Conservation (phyloP, 2,113 vertebrate species). For the Trichomycterus rosablanca region DNA sequence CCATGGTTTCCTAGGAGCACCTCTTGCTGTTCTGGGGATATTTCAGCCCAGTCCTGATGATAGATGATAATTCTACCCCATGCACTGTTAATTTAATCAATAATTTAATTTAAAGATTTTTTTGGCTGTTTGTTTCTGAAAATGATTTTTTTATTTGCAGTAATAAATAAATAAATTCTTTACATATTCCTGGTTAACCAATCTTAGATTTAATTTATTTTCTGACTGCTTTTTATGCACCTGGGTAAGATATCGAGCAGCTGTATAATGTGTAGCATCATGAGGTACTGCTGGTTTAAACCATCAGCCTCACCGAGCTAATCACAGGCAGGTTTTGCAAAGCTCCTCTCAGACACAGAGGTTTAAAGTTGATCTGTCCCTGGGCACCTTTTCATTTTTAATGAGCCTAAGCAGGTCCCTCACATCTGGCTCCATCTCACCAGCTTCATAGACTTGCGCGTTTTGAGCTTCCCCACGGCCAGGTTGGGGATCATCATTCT, state of each 20-base stretch:
- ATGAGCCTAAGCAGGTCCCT: conserved; percentile 8
- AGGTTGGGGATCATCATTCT: conserved; percentile 12
- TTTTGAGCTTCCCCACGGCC: conserved; percentile 4
- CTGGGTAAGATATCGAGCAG: conserved; percentile 1
- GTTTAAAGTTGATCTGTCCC: conserved; percentile 14
- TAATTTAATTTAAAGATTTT: too few relatives aligned
- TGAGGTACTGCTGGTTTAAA: conserved; percentile 1
- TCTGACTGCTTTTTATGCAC: not conserved
- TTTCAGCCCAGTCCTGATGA: too few relatives aligned
- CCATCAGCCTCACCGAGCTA: conserved; percentile 11
- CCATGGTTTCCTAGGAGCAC: too few relatives aligned
- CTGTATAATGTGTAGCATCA: not conserved
- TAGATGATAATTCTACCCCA: too few relatives aligned
- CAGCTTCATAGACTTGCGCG: not conserved
- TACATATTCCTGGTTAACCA: too few relatives aligned
- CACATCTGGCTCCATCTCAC: conserved; percentile 6
- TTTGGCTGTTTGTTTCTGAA: too few relatives aligned
- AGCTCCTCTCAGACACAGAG: conserved; percentile 5
- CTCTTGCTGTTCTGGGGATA: too few relatives aligned
- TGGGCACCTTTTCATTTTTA: conserved; percentile 3
- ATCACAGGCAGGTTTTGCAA: not conserved
- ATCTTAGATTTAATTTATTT: too few relatives aligned
- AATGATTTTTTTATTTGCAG: too few relatives aligned
- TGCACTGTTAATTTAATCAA: too few relatives aligned
- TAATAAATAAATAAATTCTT: too few relatives aligned